phyloP scores from a whole-genome alignment of 2,113 vertebrate species.

The Typhlomys cinereus region DNA sequence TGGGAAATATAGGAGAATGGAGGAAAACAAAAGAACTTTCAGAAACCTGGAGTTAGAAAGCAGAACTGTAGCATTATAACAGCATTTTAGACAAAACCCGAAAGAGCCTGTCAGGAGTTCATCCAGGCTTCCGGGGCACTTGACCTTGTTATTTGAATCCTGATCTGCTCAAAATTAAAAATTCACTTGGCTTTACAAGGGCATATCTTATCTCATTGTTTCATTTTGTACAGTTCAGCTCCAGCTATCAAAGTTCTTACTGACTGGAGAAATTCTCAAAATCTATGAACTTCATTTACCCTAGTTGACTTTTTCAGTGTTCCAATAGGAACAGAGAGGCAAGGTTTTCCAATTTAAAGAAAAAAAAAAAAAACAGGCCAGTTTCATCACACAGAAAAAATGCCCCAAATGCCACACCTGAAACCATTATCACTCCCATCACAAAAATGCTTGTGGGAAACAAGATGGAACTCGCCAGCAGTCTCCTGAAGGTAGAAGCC shows the following conservation, averaged over 20 bases:
- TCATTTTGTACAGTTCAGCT: slow-evolving; percentile 45
- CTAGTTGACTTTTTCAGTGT: slow-evolving; percentile 39
- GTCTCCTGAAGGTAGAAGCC: slow-evolving; percentile 61
- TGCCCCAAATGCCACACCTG: slow-evolving; percentile 71
- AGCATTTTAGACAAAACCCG: slow-evolving; percentile 21
- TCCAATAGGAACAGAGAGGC: slow-evolving; percentile 12
- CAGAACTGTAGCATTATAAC: not conserved
- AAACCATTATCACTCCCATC: slow-evolving; percentile 68
- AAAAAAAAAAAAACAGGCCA: slow-evolving; percentile 59
- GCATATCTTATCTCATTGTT: not conserved
- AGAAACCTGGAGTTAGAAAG: slow-evolving; percentile 31
- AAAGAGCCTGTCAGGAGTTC: not conserved
- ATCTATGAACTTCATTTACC: slow-evolving; percentile 46
- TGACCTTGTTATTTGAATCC: slow-evolving; percentile 32
- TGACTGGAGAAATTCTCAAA: slow-evolving; percentile 54
- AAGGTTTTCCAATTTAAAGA: not conserved
- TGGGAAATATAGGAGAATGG: slow-evolving; percentile 40
- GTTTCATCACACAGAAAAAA: slow-evolving; percentile 63
- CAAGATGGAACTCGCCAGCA: slow-evolving; percentile 70
- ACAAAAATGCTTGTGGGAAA: slow-evolving; percentile 73
- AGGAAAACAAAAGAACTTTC: slow-evolving; percentile 25
- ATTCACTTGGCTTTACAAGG: not conserved
- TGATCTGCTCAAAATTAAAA: slow-evolving; percentile 23
- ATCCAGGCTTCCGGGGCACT: not conserved
- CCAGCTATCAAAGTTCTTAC: slow-evolving; percentile 35